These are phyloP conservation scores for Pseudomyrmex concolor DNA, from an alignment of 1,140 invertebrate genomes.

Conservation along the genomic window DNA sequence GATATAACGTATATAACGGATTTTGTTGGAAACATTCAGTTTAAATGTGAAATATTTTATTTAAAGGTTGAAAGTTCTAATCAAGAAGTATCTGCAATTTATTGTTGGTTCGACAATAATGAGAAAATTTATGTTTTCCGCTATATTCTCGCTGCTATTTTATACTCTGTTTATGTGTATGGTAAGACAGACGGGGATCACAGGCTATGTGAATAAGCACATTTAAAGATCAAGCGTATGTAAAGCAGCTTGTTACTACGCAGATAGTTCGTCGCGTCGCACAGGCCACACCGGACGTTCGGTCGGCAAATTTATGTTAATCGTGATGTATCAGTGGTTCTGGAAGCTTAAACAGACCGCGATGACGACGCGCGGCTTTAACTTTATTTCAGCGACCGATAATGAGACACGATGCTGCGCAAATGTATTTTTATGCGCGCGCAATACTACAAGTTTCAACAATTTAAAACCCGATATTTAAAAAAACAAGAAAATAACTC, in stretches of 20 bases:
- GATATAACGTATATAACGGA: not conserved
- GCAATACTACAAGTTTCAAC: not conserved
- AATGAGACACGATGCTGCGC: slow-evolving; percentile 31
- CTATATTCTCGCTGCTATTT: no score
- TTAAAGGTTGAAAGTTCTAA: no score
- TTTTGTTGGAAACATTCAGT: no score
- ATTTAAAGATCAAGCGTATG: slow-evolving; percentile 82
- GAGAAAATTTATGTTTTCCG: no score
- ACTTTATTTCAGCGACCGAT: slow-evolving; percentile 27
- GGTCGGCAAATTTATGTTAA: slow-evolving; percentile 84
- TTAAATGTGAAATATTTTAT: no score
- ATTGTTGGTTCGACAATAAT: no score
- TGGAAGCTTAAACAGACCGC: slow-evolving; percentile 70
- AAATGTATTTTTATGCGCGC: not conserved
- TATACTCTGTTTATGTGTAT: no score
- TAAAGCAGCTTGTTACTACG: slow-evolving; percentile 80
- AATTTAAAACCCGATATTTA: not conserved
- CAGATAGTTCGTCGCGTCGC: slow-evolving; percentile 78
- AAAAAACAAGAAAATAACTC: no score
- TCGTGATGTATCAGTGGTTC: slow-evolving; percentile 83
- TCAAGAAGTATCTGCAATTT: no score
- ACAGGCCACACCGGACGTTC: slow-evolving; percentile 81
- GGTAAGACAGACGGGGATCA: not conserved
- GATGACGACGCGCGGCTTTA: slow-evolving; percentile 29
- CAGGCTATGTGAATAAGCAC: slow-evolving; percentile 73